phyloP scores from a whole-genome alignment of 2,797 vertebrate species.

The Phoeniculus purpureus region DNA sequence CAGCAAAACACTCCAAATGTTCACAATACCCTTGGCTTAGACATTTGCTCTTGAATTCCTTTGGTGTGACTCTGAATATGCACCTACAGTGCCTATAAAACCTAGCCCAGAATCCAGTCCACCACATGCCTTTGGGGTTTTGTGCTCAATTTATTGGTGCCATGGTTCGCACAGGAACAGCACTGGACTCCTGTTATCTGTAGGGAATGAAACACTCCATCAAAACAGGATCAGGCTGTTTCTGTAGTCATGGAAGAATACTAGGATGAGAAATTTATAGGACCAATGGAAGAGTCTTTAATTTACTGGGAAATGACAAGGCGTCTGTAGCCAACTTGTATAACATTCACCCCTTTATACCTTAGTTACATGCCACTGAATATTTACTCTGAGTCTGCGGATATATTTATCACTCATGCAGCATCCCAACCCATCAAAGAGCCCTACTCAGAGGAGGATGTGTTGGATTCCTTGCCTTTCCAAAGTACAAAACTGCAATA shows the following conservation, averaged over 20 bases:
- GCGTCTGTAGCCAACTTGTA: constrained; percentile 65
- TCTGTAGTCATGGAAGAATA: constrained; percentile 53
- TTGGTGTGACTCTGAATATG: not conserved
- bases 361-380: constrained; percentile 46
- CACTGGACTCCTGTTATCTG: constrained; percentile 22
- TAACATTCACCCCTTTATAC: constrained; percentile 71
- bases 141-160: constrained; percentile 1
- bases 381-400: constrained; percentile 70
- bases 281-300: constrained; percentile 66
- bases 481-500: constrained; percentile 59
- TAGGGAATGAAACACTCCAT: not conserved
- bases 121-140: not conserved
- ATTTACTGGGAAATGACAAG: constrained; percentile 76
- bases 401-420: constrained; percentile 61
- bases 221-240: constrained; percentile 50
- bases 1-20: not conserved
- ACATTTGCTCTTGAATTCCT: not conserved
- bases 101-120: not conserved
- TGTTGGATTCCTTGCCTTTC: constrained; percentile 62
- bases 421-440: constrained; percentile 64
- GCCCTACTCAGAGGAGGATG: constrained; percentile 57
- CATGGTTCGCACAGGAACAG: not conserved
- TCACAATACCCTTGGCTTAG: not conserved
- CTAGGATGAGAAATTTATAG: constrained; percentile 49
- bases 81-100: not conserved